Base-by-base conservation (phyloP, 2,797 vertebrate species). In the Limosa lapponica region DNA sequence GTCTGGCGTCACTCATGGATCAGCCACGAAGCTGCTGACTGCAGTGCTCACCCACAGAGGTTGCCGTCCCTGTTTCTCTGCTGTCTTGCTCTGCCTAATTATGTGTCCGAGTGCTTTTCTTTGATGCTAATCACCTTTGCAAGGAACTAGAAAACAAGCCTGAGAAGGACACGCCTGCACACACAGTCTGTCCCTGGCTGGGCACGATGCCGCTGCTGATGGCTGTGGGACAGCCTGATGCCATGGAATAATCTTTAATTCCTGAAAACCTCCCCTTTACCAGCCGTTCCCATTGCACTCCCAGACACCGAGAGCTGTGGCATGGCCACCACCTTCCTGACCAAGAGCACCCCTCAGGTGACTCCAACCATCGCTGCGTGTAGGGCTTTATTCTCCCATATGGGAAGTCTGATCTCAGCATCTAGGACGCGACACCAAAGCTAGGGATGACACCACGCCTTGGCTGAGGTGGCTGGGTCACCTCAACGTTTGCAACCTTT, bases 61-160 rank as follows among this genome's bases (percentile, higher is more conserved):
- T 32, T 91, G 73, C 78, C 1, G 1, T 74, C 89, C 95, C 96
- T 92, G 82, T 93, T 96, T 24, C 94, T 94, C 87, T 0, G 37
- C 95, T 61, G 81, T 18, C 88, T 87, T 84, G 73, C 88, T 88
- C 95, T 89, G 25, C 58, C 57, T 96, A 95, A 95, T 95, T 88
- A 94, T 37, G 79, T 87, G 85, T 91, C 94, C 77, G 24, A 83
- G 67, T 6, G 61, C 86, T 87, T 84, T 85, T 57, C 93, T 97
- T 95, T 93, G 94, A 93, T 89, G 93, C 73, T 95, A 93, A 96
- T 96, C 82, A 8, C 18, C 69, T 57, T 81, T 44, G 72, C 37
- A 39, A 46, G 85, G 69, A n/a, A 18, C 70, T 80, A 74, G 28
- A 77, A 91, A 94, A 89, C 72, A 72, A 74, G 57, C 43, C 48